phyloP scores from a whole-genome alignment of 1,140 invertebrate genomes.

The Drosophila subpulchrella region DNA sequence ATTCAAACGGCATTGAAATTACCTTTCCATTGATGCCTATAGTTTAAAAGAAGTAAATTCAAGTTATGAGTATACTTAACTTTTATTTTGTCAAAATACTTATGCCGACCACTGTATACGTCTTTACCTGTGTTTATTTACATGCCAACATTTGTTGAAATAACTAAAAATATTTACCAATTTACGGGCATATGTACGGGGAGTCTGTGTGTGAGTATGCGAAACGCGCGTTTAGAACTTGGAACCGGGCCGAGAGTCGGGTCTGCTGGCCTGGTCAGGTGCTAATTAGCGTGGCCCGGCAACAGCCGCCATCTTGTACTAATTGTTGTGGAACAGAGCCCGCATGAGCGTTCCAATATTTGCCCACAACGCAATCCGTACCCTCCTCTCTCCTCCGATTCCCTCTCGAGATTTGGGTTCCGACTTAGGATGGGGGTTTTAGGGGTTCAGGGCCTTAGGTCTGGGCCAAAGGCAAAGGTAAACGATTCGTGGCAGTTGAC shows the following conservation, averaged over 20 bases:
- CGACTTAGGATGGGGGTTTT: conserved; percentile 1
- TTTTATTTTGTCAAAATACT: too few species aligned
- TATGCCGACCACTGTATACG: too few species aligned
- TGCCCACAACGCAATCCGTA: conserved; percentile 50
- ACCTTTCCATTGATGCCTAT: too few species aligned
- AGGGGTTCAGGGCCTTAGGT: background rate
- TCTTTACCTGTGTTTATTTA: conserved; percentile 59
- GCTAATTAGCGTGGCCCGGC: conserved; percentile 78
- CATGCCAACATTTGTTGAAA: conserved; percentile 68
- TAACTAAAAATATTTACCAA: conserved; percentile 78
- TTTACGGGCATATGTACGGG: conserved; percentile 29
- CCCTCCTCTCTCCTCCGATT: background rate
- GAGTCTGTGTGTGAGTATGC: conserved; percentile 37
- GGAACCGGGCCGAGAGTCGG: conserved; percentile 45
- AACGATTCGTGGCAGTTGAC: conserved; percentile 10
- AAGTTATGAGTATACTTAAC: too few species aligned
- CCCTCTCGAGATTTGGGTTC: conserved; percentile 7
- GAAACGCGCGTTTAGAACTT: conserved; percentile 76
- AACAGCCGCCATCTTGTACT: conserved; percentile 82
- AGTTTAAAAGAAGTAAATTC: too few species aligned
- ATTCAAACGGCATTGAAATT: too few species aligned
- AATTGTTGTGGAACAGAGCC: conserved; percentile 80
- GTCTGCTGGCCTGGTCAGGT: conserved; percentile 60
- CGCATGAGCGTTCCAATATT: conserved; percentile 73
- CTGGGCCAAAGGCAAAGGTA: conserved; percentile 17